phyloP scores from a whole-genome alignment of 92 coral and sea anemone genomes.

The Ricordea florida region DNA sequence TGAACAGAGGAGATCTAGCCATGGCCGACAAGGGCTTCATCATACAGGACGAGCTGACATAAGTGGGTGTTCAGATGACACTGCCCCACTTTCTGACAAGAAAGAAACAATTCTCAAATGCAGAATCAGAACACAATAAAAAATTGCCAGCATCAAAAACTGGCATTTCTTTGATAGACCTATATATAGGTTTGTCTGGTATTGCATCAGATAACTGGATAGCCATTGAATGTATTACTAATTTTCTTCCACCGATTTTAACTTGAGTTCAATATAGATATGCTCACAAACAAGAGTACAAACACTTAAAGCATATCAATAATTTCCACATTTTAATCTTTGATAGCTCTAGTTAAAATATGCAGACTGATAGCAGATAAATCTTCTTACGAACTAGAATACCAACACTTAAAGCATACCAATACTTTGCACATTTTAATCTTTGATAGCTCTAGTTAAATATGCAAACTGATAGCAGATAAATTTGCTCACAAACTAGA shows the following conservation, averaged over 20 bases:
- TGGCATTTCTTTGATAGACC: constrained; percentile 51
- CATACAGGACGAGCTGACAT: constrained; percentile 49
- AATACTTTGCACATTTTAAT: no score
- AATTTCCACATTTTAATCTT: no score
- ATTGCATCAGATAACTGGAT: constrained; percentile 56
- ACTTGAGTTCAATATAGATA: no score
- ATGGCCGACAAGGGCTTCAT: constrained; percentile 59
- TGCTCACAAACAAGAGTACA: no score
- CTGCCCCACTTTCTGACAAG: constrained; percentile 26
- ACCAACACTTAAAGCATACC: no score
- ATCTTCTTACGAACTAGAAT: no score
- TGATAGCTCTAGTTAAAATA: no score
- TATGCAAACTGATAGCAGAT: no score
- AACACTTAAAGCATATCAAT: no score
- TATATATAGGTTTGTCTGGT: constrained; percentile 36
- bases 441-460: no score
- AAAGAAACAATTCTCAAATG: constrained; percentile 45
- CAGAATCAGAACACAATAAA: constrained; percentile 57
- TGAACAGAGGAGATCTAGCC: constrained; percentile 31
- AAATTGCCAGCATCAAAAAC: constrained; percentile 58
- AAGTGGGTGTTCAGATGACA: constrained; percentile 36
- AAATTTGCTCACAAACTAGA: no score
- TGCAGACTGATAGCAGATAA: no score
- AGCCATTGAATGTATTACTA: constrained; percentile 43
- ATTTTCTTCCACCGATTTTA: constrained; percentile 59